A percentile compares a stretch with the other conserved stretches of the same genome.
Conservation (phyloP, 2,113 vertebrate species). For the Corythornis vintsioides region DNA sequence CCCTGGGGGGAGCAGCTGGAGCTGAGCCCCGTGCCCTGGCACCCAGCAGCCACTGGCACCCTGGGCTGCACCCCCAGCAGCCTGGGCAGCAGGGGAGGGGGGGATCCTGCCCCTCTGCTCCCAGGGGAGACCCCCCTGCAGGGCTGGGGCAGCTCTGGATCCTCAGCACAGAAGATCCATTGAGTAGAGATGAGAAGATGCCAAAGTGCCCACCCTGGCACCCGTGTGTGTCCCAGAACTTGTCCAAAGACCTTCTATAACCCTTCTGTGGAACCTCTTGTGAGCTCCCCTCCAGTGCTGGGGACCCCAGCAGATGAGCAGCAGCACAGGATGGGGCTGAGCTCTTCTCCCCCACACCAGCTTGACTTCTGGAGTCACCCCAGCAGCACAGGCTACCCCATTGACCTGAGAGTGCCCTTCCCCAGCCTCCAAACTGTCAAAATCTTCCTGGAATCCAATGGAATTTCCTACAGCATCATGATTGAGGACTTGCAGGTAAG, state of each 20-base stretch:
- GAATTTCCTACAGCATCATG: constrained; percentile 81
- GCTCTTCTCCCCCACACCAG: constrained; percentile 52
- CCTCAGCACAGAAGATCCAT: neutral
- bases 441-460: constrained; percentile 75
- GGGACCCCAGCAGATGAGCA: neutral
- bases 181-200: neutral
- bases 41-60: too few species aligned
- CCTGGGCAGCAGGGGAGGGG: too few species aligned
- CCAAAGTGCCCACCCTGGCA: neutral
- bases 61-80: too few species aligned
- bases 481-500: constrained; percentile 89
- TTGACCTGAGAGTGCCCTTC: constrained; percentile 84
- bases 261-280: neutral
- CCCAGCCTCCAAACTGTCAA: constrained; percentile 76
- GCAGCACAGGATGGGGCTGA: accelerated
- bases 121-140: too few species aligned
- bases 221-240: neutral
- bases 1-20: neutral
- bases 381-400: constrained; percentile 47
- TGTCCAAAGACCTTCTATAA: neutral
- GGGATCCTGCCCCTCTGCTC: too few species aligned
- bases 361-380: constrained; percentile 87
- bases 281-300: neutral
- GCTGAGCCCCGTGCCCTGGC: neutral
- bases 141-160: too few species aligned